phyloP scores from a whole-genome alignment of 2,888 invertebrate genomes.

The Sphaerophoria rueppellii region DNA sequence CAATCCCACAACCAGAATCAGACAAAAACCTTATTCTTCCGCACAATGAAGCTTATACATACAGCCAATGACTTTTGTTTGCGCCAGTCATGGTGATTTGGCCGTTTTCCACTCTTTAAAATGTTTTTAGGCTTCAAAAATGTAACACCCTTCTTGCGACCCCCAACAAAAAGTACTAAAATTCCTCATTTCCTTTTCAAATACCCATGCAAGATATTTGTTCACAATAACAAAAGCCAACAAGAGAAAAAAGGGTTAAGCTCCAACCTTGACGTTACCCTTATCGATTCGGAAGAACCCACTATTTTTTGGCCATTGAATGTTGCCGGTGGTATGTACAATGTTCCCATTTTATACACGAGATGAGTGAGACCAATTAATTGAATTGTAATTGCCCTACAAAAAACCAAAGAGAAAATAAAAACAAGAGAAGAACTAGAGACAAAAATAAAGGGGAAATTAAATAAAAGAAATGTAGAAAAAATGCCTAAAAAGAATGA shows the following conservation, averaged over 20 bases:
- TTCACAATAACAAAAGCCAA: background rate
- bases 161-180: background rate
- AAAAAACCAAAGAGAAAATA: slow-evolving; percentile 60
- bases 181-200: background rate
- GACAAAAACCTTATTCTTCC: slow-evolving; percentile 12
- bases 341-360: slow-evolving; percentile 12
- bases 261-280: slow-evolving; percentile 33
- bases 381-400: slow-evolving; percentile 70
- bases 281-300: background rate
- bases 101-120: slow-evolving; percentile 40
- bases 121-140: slow-evolving; percentile 33
- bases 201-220: slow-evolving; percentile 18
- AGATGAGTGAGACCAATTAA: slow-evolving; percentile 59
- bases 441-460: slow-evolving; percentile 62
- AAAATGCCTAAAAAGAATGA: slow-evolving; percentile 13
- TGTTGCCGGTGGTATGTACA: slow-evolving; percentile 1
- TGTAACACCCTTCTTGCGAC: slow-evolving; percentile 16
- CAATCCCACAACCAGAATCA: background rate
- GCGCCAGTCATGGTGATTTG: slow-evolving; percentile 39
- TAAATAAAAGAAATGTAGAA: slow-evolving; percentile 41
- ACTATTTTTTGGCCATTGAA: slow-evolving; percentile 15
- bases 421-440: slow-evolving; percentile 62
- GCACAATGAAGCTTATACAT: slow-evolving; percentile 24
- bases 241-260: slow-evolving; percentile 40
- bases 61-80: slow-evolving; percentile 43